Conservation (phyloP, 37 sponge, comb jelly and placozoan species). For the Eunapius fragilis region DNA sequence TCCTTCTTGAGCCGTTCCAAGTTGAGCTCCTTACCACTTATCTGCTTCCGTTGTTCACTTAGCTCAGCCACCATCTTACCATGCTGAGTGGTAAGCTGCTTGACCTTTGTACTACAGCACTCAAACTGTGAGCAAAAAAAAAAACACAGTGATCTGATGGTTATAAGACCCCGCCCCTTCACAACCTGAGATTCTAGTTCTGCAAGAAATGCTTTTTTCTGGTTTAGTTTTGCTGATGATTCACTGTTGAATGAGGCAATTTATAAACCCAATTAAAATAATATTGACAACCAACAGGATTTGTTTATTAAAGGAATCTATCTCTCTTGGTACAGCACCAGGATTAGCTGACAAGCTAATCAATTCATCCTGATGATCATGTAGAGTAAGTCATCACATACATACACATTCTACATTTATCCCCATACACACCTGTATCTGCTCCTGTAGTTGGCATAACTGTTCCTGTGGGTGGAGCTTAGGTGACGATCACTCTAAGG, state of each 20-base stretch:
- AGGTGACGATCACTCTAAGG: not conserved
- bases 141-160: not conserved
- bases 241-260: not conserved
- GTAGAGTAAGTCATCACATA: no score
- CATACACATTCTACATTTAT: no score
- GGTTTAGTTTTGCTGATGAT: not conserved
- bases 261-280: not conserved
- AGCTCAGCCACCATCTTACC: not conserved
- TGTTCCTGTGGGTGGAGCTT: not conserved
- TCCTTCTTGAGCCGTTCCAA: constrained; percentile 24
- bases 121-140: not conserved
- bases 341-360: constrained; percentile 28
- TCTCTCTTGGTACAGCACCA: constrained; percentile 56
- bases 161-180: not conserved
- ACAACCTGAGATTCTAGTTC: not conserved
- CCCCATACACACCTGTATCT: not conserved
- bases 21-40: not conserved
- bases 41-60: not conserved
- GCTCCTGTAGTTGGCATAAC: not conserved
- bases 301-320: constrained; percentile 36
- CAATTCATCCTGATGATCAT: constrained; percentile 38
- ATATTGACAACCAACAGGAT: not conserved
- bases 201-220: not conserved
- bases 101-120: not conserved
- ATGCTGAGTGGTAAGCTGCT: not conserved